Conservation (phyloP, 1,140 invertebrate genomes). For the Lepidostoma basale region DNA sequence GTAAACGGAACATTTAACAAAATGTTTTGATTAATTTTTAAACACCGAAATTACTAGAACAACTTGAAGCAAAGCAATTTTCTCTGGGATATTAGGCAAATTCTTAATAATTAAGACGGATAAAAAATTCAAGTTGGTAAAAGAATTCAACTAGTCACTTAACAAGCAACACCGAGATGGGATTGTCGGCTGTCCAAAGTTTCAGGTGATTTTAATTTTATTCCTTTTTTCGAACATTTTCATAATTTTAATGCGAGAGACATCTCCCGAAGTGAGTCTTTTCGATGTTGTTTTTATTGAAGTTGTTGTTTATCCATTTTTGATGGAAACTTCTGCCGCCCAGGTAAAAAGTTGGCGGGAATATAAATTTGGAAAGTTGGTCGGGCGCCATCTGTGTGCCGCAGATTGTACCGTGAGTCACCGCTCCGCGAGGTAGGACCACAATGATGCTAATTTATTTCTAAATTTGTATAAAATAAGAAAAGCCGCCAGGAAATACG, state of each 20-base stretch:
- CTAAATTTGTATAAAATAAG: constrained; percentile 27
- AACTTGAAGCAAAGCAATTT: no score
- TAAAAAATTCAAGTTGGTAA: no score
- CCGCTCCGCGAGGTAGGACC: constrained; percentile 11
- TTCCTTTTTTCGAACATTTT: neutral
- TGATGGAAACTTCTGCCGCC: constrained; percentile 21
- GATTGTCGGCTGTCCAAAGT: no score
- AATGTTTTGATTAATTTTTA: no score
- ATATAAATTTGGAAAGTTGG: constrained; percentile 37
- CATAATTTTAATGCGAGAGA: constrained; percentile 22
- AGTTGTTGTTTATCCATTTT: constrained; percentile 35
- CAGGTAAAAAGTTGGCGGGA: constrained; percentile 35
- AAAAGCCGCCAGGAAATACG: neutral
- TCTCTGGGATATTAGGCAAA: no score
- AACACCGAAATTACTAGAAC: no score
- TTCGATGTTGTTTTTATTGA: constrained; percentile 34
- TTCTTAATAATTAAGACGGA: no score
- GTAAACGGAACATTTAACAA: no score
- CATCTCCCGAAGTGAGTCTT: constrained; percentile 24
- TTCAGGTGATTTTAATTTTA: neutral
- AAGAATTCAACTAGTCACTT: no score
- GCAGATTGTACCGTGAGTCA: constrained; percentile 26
- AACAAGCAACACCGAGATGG: no score
- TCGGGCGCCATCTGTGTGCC: constrained; percentile 23
- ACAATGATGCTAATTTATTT: constrained; percentile 31